Conservation (phyloP, 2,797 vertebrate species). For the Pangasius macronema region DNA sequence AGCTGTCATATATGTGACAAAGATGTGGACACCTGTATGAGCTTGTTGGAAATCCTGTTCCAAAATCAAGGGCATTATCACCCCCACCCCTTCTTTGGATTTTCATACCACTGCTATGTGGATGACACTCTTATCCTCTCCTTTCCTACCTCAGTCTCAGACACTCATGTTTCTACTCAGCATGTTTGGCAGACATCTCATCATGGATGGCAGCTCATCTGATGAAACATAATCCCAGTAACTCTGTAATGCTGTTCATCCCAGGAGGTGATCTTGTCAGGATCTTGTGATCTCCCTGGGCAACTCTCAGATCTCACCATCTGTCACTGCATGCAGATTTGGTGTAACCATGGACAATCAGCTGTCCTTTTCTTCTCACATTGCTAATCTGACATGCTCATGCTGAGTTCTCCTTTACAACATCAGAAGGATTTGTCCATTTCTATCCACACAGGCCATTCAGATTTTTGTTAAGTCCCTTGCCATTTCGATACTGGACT, state of each 20-base stretch:
- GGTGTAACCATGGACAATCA: neutral
- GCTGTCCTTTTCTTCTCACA: neutral
- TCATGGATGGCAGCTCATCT: neutral
- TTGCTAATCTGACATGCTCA: neutral
- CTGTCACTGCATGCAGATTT: neutral
- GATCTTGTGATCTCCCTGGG: neutral
- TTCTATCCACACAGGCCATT: neutral
- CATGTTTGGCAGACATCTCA: neutral
- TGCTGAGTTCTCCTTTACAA: neutral
- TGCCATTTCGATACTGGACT: neutral
- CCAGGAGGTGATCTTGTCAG: neutral
- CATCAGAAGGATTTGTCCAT: neutral
- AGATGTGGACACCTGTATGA: neutral
- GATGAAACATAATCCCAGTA: neutral
- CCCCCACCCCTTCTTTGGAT: neutral
- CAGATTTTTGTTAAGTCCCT: neutral
- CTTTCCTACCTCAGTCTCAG: neutral
- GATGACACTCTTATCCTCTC: neutral
- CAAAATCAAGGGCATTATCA: neutral
- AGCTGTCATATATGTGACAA: neutral
- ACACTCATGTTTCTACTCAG: neutral
- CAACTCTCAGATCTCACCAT: neutral
- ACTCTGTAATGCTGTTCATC: neutral
- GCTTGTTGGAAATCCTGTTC: neutral
- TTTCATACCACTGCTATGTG: neutral